phyloP scores from a whole-genome alignment of 2,888 invertebrate genomes.

The Strigamia crassipes region DNA sequence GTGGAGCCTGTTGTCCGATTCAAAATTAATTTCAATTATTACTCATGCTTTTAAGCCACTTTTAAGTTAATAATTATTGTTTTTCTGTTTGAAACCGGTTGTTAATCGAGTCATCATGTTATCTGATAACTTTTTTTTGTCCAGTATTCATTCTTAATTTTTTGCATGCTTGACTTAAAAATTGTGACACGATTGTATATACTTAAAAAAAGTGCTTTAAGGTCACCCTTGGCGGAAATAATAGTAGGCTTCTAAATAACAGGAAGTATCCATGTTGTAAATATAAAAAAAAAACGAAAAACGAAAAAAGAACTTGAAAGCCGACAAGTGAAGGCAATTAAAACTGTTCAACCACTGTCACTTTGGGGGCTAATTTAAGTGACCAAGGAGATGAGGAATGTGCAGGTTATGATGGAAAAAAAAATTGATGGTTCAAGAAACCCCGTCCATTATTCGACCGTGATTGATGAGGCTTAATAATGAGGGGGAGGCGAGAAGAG shows the following conservation, averaged over 20 bases:
- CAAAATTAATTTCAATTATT: not conserved
- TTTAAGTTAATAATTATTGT: not conserved
- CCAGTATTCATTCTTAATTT: not conserved
- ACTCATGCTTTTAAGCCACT: not conserved
- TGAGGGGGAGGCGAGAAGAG: not conserved
- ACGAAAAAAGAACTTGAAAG: not conserved
- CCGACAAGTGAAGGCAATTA: slow-evolving; percentile 27
- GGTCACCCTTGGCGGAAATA: slow-evolving; percentile 18
- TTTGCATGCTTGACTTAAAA: slow-evolving; percentile 5
- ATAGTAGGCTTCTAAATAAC: slow-evolving; percentile 2
- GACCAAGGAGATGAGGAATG: slow-evolving; percentile 12
- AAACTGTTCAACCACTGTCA: slow-evolving; percentile 31
- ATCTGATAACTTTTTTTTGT: not conserved
- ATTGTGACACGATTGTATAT: not conserved
- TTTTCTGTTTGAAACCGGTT: not conserved
- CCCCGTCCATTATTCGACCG: not conserved
- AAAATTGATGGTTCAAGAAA: slow-evolving; percentile 1
- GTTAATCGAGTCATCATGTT: not conserved
- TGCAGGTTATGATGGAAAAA: not conserved
- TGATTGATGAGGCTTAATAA: slow-evolving; percentile 24
- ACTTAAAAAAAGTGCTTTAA: not conserved
- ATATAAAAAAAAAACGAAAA: not conserved
- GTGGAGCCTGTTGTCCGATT: not conserved
- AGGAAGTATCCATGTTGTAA: slow-evolving; percentile 24
- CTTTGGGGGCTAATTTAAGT: not conserved